Evolutionary conservation across 2,888 invertebrate genomes (phyloP).

Genomic region (Orthosia cruda): DNA sequence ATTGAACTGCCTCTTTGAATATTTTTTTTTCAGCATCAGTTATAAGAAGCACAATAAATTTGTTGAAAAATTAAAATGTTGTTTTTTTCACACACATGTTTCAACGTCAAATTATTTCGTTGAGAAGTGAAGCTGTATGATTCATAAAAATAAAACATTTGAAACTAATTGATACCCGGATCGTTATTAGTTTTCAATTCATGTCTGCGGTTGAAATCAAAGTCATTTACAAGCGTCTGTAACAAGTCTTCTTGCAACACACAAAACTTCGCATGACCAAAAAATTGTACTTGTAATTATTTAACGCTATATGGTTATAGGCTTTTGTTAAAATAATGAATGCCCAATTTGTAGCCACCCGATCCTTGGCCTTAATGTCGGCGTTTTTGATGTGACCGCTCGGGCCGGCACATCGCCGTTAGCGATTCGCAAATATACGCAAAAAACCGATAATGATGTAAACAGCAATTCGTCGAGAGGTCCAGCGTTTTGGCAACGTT

Average conservation of each 20-base stretch:
- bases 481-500: constrained; percentile 68
- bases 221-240: constrained; percentile 61
- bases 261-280: constrained; percentile 77
- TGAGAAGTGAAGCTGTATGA: constrained; percentile 1
- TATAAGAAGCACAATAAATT: constrained; percentile 36
- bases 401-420: constrained; percentile 78
- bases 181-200: constrained; percentile 55
- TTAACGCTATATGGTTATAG: constrained; percentile 83
- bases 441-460: constrained; percentile 82
- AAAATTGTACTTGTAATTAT: constrained; percentile 81
- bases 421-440: constrained; percentile 83
- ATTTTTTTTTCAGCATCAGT: constrained; percentile 62
- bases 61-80: constrained; percentile 22
- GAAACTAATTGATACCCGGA: constrained; percentile 43
- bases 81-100: constrained; percentile 10
- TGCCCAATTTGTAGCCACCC: constrained; percentile 83
- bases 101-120: constrained; percentile 10
- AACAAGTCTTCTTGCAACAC: constrained; percentile 71
- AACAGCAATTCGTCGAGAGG: constrained; percentile 76
- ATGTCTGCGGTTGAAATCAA: constrained; percentile 61
- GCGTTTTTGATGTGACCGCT: constrained; percentile 83
- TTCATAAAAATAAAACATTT: constrained; percentile 17
- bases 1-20: constrained; percentile 61
- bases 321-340: constrained; percentile 88
- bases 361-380: constrained; percentile 88